Evolutionary conservation across 2,888 invertebrate genomes (phyloP).

Genomic region (Monopis laevigella): DNA sequence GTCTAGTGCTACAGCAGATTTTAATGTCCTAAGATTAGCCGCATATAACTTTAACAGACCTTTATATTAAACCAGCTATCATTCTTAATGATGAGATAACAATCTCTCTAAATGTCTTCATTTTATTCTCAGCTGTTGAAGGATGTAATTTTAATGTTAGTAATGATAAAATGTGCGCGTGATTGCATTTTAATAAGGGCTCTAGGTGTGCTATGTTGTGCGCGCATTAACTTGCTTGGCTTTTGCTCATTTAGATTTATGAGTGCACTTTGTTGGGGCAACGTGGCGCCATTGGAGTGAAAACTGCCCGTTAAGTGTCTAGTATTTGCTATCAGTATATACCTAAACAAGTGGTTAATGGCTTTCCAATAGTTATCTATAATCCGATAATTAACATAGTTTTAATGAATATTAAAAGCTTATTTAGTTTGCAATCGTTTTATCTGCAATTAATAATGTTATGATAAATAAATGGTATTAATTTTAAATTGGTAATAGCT

Average conservation of each 20-base stretch:
- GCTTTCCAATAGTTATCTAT: no score
- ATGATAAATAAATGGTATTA: no score
- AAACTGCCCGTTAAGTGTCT: slow-evolving; percentile 4
- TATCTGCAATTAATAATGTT: no score
- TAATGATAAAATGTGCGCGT: slow-evolving; percentile 41
- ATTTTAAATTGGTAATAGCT: no score
- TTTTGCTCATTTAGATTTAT: slow-evolving; percentile 11
- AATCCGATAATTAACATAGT: no score
- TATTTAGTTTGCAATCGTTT: no score
- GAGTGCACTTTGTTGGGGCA: background rate
- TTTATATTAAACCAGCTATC: background rate
- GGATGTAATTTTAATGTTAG: slow-evolving; percentile 37
- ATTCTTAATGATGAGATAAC: slow-evolving; percentile 1
- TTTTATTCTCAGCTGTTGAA: slow-evolving; percentile 17
- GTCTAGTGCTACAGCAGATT: background rate
- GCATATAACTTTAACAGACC: background rate
- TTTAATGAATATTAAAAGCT: no score
- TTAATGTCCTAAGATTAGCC: background rate
- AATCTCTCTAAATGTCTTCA: slow-evolving; percentile 7
- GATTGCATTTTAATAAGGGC: slow-evolving; percentile 46
- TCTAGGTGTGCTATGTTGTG: slow-evolving; percentile 29
- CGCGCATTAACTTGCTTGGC: slow-evolving; percentile 14
- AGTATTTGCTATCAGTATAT: slow-evolving; percentile 6
- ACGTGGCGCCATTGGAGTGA: slow-evolving; percentile 8
- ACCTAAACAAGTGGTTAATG: no score